phyloP scores from a whole-genome alignment of 2,797 vertebrate species.

The Xiphophorus birchmanni region DNA sequence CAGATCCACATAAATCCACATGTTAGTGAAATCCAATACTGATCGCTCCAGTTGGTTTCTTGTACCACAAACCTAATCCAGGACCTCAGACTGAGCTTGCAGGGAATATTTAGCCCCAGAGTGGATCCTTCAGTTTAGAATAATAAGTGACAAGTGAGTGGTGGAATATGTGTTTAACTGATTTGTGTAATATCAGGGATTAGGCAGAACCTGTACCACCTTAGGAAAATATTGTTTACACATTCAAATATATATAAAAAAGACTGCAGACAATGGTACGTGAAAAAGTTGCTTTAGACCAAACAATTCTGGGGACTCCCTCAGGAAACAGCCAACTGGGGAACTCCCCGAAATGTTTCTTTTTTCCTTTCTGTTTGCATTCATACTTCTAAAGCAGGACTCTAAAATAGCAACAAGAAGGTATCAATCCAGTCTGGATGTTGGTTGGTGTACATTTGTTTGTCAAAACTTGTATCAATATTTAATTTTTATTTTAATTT shows the following conservation, averaged over 20 bases:
- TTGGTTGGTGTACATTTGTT: neutral
- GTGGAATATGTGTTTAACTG: conserved; percentile 5
- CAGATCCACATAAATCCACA: neutral
- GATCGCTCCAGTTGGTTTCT: neutral
- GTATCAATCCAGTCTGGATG: neutral
- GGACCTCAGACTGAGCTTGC: neutral
- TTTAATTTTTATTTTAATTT: neutral
- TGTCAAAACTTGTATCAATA: neutral
- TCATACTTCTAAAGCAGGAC: neutral
- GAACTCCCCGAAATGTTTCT: neutral
- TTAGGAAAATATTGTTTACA: conserved; percentile 6
- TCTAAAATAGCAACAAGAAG: conserved; percentile 7
- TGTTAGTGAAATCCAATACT: neutral
- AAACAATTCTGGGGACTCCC: conserved; percentile 9
- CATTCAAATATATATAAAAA: neutral
- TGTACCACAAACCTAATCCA: neutral
- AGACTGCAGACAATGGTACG: neutral
- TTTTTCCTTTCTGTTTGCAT: neutral
- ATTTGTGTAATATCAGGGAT: conserved; percentile 8
- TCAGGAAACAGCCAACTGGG: neutral
- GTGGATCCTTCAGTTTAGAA: neutral
- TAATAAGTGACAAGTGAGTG: neutral
- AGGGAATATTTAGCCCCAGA: neutral
- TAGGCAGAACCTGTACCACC: neutral
- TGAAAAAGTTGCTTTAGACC: conserved; percentile 5